These are phyloP conservation scores for Brotula barbata DNA, from an alignment of 2,797 vertebrate genomes.

Conservation along the genomic window DNA sequence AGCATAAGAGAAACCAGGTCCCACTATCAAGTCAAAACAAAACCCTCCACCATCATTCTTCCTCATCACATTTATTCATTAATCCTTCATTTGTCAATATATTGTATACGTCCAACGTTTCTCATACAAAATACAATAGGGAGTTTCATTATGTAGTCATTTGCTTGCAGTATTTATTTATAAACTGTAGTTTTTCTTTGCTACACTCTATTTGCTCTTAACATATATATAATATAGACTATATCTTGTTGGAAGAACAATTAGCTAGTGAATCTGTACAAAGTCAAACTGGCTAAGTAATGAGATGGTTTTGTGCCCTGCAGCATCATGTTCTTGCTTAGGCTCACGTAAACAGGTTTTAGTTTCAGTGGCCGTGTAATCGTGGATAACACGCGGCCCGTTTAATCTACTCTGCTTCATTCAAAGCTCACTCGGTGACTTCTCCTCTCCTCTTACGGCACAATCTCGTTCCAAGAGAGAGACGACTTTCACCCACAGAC, in stretches of 20 bases:
- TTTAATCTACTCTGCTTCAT: conserved; percentile 64
- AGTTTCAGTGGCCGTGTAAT: conserved; percentile 39
- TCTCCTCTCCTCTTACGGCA: conserved; percentile 57
- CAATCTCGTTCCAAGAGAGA: conserved; percentile 55
- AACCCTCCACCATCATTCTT: too few species aligned
- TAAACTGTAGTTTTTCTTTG: neutral
- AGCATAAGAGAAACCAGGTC: too few species aligned
- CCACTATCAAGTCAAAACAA: too few species aligned
- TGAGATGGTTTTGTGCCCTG: neutral
- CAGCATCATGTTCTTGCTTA: conserved; percentile 10
- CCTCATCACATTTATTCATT: too few species aligned
- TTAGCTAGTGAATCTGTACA: too few species aligned
- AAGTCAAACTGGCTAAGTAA: neutral
- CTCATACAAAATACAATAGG: too few species aligned
- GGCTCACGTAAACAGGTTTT: conserved; percentile 50
- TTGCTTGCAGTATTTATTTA: too few species aligned
- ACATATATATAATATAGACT: too few species aligned
- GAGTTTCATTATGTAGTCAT: too few species aligned
- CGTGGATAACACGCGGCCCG: conserved; percentile 55
- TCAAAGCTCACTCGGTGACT: conserved; percentile 57
- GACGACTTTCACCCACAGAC: conserved; percentile 49
- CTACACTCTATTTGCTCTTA: neutral
- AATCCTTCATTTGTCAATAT: too few species aligned
- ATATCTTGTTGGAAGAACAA: too few species aligned
- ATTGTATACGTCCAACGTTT: too few species aligned